These are phyloP conservation scores for Raphicerus campestris DNA, from an alignment of 2,113 vertebrate genomes.

Conservation along the genomic window DNA sequence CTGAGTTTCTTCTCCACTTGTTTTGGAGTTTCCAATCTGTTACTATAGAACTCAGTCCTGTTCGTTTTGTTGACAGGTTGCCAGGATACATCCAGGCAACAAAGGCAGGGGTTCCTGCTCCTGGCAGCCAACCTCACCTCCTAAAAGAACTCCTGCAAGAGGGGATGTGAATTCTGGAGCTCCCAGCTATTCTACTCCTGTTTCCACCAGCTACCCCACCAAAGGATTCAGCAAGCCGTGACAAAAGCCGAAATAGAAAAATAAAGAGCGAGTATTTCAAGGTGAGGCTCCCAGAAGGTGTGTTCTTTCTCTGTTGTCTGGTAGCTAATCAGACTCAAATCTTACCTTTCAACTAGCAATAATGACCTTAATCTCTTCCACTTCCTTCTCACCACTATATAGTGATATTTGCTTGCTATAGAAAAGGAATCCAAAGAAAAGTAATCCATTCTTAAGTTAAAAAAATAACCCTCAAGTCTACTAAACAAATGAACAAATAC, in stretches of 20 bases:
- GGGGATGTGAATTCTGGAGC: background rate
- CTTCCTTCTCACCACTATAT: background rate
- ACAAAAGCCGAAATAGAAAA: background rate
- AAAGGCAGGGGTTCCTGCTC: background rate
- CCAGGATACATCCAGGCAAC: constrained; percentile 49
- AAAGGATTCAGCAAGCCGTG: background rate
- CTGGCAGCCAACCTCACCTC: background rate
- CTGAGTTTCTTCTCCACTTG: background rate
- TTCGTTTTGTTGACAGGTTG: constrained; percentile 65
- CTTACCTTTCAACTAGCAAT: background rate
- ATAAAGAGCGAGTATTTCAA: background rate
- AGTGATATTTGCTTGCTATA: background rate
- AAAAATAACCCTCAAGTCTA: background rate
- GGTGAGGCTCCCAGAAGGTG: background rate
- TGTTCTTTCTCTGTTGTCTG: background rate
- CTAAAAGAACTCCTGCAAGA: background rate
- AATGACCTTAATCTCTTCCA: background rate
- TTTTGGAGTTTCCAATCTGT: constrained; percentile 27
- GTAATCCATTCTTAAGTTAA: background rate
- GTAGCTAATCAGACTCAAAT: background rate
- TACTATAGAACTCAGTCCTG: background rate
- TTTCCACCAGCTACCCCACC: background rate
- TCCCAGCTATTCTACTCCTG: background rate
- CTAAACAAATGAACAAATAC: background rate
- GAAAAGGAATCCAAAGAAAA: background rate